Base-by-base conservation (phyloP, 2,797 vertebrate genomes). In the Agapornis canus region DNA sequence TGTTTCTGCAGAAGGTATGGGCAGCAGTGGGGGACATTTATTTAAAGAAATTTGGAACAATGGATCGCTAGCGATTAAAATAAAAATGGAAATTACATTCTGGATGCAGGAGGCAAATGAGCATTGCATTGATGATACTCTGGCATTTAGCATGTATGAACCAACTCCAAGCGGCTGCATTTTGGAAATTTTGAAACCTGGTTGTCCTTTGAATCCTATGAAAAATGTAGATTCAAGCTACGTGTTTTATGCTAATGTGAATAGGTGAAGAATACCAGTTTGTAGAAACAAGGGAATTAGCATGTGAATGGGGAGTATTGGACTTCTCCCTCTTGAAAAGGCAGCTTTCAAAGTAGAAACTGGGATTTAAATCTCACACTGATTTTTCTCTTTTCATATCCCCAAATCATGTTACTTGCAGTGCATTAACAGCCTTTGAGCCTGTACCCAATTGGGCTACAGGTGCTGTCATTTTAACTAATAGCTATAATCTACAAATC, bases 11-110 rank as follows among this genome's bases (percentile, higher is more conserved):
- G 82, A 94, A 91, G 84, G 65, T 87, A 71, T 32, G 61, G 89
- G 87, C 82, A 92, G 69, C 94, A 93, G 91, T 89, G 72, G 95
- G 96, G 79, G 76, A 95, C 89, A 70, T 92, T 93, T 96, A 95
- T 92, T 94, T 95, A 91, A 95, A 93, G 89, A 82, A 69, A 86
- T 72, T 89, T 92, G 93, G 89, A 95, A 94, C 90, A 97, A 96
- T 91, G 59, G 82, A 85, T 94, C 47, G 59, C 92, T 86, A 75
- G 89, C 5, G 84, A 94, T 96, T 92, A 96, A 94, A 95, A 93
- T 94, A 93, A 95, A 90, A 93, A 91, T 92, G 94, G 94, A 92
- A 95, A 92, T 95, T 69, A 86, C 79, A 88, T 92, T 94, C 93
- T 92, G 90, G 86, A 91, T 90, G 82, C 59, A 90, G 89, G 79